phyloP scores from a whole-genome alignment of 1,140 invertebrate species.

The Leptopilina boulardi region DNA sequence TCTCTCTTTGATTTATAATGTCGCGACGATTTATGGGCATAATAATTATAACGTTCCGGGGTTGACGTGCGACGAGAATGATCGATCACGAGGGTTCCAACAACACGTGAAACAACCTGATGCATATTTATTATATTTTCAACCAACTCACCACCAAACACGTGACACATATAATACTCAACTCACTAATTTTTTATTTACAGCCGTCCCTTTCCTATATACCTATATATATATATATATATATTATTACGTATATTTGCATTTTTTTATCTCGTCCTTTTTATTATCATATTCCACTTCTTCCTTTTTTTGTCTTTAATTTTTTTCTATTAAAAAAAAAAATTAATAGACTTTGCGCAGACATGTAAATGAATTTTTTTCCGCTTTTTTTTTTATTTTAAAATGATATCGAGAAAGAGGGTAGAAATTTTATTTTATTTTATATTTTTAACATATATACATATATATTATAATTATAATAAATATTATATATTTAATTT shows the following conservation, averaged over 20 bases:
- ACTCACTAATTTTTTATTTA: neutral
- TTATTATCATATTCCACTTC: too few relatives aligned
- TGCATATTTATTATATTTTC: slow-evolving; percentile 46
- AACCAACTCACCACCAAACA: neutral
- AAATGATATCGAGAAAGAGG: too few relatives aligned
- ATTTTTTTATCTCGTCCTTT: neutral
- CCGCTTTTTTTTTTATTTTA: too few relatives aligned
- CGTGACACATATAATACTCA: slow-evolving; percentile 11
- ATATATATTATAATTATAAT: too few relatives aligned
- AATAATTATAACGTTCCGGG: slow-evolving; percentile 50
- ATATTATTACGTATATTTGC: neutral
- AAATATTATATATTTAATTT: too few relatives aligned
- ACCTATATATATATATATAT: neutral
- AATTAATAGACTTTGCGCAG: too few relatives aligned
- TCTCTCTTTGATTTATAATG: neutral
- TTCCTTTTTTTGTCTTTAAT: too few relatives aligned
- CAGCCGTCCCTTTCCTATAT: neutral
- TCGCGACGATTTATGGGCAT: slow-evolving; percentile 47
- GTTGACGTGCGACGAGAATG: slow-evolving; percentile 32
- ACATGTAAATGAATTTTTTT: too few relatives aligned
- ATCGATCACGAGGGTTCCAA: slow-evolving; percentile 43
- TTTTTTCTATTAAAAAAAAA: too few relatives aligned
- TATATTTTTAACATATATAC: too few relatives aligned
- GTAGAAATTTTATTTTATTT: too few relatives aligned
- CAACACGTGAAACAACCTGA: slow-evolving; percentile 38